phyloP scores from a whole-genome alignment of 2,888 invertebrate genomes.

The Lasioglossum oenotherae region DNA sequence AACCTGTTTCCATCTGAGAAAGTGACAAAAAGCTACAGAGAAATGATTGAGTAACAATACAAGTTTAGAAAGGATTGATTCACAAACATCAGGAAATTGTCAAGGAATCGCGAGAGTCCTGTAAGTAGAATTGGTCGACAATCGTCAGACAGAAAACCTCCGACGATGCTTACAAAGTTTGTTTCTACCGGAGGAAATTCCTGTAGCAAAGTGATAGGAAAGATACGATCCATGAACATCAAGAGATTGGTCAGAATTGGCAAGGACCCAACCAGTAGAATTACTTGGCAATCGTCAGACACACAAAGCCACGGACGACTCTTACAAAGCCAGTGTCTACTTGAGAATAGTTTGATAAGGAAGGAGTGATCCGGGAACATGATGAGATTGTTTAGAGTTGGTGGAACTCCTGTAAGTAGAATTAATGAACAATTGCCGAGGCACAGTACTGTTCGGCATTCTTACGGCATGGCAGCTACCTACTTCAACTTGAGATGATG shows the following conservation, averaged over 20 bases:
- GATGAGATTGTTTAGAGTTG: too few relatives aligned
- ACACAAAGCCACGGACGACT: neutral
- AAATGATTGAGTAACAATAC: too few relatives aligned
- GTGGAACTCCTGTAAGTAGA: too few relatives aligned
- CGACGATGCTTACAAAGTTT: neutral
- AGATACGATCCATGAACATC: neutral
- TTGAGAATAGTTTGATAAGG: neutral
- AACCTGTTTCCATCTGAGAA: too few relatives aligned
- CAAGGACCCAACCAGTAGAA: neutral
- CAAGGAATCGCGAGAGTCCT: neutral
- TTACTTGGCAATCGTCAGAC: neutral
- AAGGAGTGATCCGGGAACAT: neutral
- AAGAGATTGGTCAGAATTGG: neutral
- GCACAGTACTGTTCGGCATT: too few relatives aligned
- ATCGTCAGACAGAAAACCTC: neutral
- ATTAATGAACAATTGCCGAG: too few relatives aligned
- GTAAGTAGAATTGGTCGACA: neutral
- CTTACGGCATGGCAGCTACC: too few relatives aligned
- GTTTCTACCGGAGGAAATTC: neutral
- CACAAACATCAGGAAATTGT: neutral
- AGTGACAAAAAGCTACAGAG: neutral
- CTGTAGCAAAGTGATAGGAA: neutral
- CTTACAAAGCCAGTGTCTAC: neutral
- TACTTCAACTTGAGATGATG: too few relatives aligned
- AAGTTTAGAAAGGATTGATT: too few relatives aligned